These are phyloP conservation scores for Omphaloscelis lunosa DNA, from an alignment of 2,888 invertebrate genomes.

Conservation along the genomic window DNA sequence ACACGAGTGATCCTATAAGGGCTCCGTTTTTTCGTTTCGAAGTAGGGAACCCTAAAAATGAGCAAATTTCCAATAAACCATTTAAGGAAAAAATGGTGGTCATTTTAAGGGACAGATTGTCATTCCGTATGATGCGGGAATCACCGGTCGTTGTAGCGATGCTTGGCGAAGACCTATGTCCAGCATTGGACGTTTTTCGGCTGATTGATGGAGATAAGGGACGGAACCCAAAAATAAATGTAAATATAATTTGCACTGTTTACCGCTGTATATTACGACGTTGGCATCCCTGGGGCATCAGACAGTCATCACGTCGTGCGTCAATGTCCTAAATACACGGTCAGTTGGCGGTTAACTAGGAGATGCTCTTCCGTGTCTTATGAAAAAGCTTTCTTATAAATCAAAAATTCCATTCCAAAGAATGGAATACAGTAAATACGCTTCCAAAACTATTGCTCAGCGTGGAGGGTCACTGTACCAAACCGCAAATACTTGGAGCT, in stretches of 20 bases:
- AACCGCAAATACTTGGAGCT: conserved; percentile 41
- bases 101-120: neutral
- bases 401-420: conserved; percentile 31
- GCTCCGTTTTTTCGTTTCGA: too few species aligned
- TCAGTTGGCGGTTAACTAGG: conserved; percentile 58
- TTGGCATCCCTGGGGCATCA: conserved; percentile 50
- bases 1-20: too few species aligned
- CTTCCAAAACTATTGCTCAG: conserved; percentile 5
- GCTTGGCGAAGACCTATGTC: neutral
- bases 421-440: conserved; percentile 29
- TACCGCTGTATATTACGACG: conserved; percentile 7
- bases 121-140: neutral
- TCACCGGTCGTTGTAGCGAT: neutral
- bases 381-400: conserved; percentile 43
- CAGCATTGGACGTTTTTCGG: neutral
- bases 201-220: neutral
- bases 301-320: conserved; percentile 71
- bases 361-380: conserved; percentile 58
- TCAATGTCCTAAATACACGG: conserved; percentile 78
- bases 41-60: too few species aligned
- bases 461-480: conserved; percentile 27
- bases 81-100: too few species aligned
- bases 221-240: neutral
- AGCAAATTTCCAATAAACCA: too few species aligned
- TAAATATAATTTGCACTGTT: conserved; percentile 9